Conservation (phyloP, 2,113 vertebrate species). For the Empidonax alnorum region DNA sequence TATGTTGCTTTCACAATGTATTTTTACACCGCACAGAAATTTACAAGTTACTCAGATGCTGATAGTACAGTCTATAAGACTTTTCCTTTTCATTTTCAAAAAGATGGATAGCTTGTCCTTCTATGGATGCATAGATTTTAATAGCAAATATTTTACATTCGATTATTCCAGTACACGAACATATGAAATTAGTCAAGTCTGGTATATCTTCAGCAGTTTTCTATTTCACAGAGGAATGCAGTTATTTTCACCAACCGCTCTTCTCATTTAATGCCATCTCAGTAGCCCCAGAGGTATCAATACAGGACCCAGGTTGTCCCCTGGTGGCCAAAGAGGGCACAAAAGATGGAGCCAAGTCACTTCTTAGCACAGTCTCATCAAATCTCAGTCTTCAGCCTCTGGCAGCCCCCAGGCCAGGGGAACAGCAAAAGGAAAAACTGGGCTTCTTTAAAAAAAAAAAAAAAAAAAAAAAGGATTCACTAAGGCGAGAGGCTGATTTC, state of each 20-base stretch:
- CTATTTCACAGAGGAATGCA: neutral
- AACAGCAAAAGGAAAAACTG: neutral
- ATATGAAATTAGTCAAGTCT: neutral
- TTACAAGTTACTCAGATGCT: neutral
- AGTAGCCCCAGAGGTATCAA: neutral
- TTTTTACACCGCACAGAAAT: constrained; percentile 10
- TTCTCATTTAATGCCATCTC: neutral
- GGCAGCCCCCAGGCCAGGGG: neutral
- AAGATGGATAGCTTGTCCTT: neutral
- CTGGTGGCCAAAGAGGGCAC: neutral
- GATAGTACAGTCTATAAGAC: neutral
- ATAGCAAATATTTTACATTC: neutral
- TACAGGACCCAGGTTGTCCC: neutral
- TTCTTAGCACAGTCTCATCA: neutral
- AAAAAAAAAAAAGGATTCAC: neutral
- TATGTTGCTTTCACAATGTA: neutral
- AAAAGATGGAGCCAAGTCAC: neutral
- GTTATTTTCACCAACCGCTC: neutral
- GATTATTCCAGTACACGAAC: neutral
- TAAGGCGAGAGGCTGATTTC: neutral
- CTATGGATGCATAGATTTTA: neutral
- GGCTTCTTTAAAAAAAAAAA: neutral
- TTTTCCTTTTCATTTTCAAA: neutral
- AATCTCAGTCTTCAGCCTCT: neutral
- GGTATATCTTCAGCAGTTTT: neutral